Base-by-base conservation (phyloP, 2,113 vertebrate species). In the Lutjanus erythropterus region DNA sequence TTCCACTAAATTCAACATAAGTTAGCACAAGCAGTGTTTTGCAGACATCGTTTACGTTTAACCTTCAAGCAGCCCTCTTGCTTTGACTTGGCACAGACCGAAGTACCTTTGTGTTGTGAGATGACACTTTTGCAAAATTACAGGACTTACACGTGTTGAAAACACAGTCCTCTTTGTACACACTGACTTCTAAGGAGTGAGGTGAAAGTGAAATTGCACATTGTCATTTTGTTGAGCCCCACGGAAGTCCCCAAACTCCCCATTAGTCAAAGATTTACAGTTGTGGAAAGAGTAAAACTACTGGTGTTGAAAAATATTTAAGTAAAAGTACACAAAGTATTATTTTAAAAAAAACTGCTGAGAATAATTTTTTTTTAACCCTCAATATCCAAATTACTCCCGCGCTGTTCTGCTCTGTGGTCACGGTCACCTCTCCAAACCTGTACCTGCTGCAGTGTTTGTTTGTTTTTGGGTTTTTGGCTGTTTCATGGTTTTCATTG, bases 231-330 rank as follows among this genome's bases (percentile, higher is more conserved):
- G 9, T 29, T 1, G 3, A 67, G 31, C 7, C 11, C 5, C 4
- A 1, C 27, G 74, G 62, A 68, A 68, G 41, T 67, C 74, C 62
- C 52, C 62, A 18, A 56, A 49, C 11, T 59, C 11, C 62, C 61
- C 2, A 9, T 35, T 6, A n/a, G 19, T 31, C 19, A 53, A 64
- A 56, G 29, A 56, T 4, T 15, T 3, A 18, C 12, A 56, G 50
- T 1, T 61, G 71, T n/a, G n/a, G n/a, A n/a, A n/a, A n/a, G n/a
- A n/a, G n/a, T n/a, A n/a, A n/a, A n/a, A n/a, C n/a, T n/a, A n/a
- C n/a, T n/a, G n/a, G n/a, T n/a, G n/a, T n/a, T n/a, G n/a, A n/a
- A n/a, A n/a, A n/a, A n/a, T n/a, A n/a, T n/a, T n/a, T n/a, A n/a
- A n/a, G n/a, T n/a, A n/a, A n/a, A n/a, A n/a, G n/a, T n/a, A n/a